Base-by-base conservation (phyloP, 1,140 invertebrate species). In the Potamilus streckersoni region DNA sequence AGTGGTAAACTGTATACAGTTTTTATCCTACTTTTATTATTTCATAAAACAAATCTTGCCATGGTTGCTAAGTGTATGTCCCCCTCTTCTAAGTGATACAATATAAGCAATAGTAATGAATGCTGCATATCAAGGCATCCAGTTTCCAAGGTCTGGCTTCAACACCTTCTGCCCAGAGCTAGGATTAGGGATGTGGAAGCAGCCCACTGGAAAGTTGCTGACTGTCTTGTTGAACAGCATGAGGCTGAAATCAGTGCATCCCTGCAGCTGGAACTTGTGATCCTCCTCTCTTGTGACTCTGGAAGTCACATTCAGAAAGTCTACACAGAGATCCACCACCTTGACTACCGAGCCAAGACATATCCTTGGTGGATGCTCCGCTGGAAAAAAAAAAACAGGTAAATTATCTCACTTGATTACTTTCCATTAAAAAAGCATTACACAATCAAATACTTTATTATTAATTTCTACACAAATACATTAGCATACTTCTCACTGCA, bases 241-340 rank as follows among this genome's bases (percentile, higher is more conserved):
- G 20, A 80, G 63, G 19, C 74, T 70, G 63, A 69, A 80, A 38
- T 76, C 71, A 49, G 69, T 65, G 38, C 79, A 80, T 15, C 79
- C 79, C 17, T 61, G 70, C 59, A 80, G 31, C 60, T 76, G 74
- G n/a, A 75, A 77, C 62, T 80, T 80, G 66, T 80, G 79, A 56
- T 73, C 75, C 58, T 77, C 79, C 56, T 76, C 68, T 19, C 49
- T 72, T 14, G 66, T 62, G 3, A 80, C 79, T 67, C 73, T 71
- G 23, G 71, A 75, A 23, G 79, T 74, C 20, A 80, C 64, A 49
- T 80, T 80, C 31, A 69, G 74, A 64, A 80, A 80, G 16, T 76
- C 38, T 27, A 73, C 70, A 63, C 79, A 80, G 19, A 80, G 69
- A 6, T 74, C 79, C 17, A 72, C 79, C 2, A 60, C 79, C 64